These are phyloP conservation scores for Chrysopilus asiliformis DNA, from an alignment of 2,888 invertebrate genomes.

Conservation along the genomic window DNA sequence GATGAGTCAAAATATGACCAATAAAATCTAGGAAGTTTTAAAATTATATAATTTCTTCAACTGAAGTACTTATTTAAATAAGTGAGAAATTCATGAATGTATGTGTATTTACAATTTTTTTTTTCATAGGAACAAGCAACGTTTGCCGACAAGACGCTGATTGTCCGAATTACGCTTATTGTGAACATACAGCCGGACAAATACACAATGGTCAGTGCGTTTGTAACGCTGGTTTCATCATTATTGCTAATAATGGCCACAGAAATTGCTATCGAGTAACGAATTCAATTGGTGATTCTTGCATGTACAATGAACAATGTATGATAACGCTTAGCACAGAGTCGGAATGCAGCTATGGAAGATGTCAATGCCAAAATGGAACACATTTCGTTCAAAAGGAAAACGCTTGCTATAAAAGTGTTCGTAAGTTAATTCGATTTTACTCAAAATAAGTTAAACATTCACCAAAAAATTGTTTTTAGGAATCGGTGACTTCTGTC, in stretches of 20 bases:
- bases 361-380: constrained; percentile 28
- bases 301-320: constrained; percentile 30
- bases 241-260: constrained; percentile 13
- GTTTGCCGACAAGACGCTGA: constrained; percentile 14
- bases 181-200: constrained; percentile 17
- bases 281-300: constrained; percentile 25
- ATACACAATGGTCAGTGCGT: constrained; percentile 17
- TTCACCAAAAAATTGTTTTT: neutral
- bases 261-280: constrained; percentile 23
- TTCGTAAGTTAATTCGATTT: constrained; percentile 24
- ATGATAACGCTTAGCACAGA: constrained; percentile 26
- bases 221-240: constrained; percentile 20
- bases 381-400: constrained; percentile 26
- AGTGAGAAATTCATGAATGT: too few species aligned
- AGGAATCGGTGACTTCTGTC: constrained; percentile 25
- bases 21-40: too few species aligned
- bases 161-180: constrained; percentile 16
- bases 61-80: too few species aligned
- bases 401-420: constrained; percentile 30
- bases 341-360: constrained; percentile 27
- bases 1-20: too few species aligned
- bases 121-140: constrained; percentile 16
- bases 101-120: too few species aligned
- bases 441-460: too few species aligned
- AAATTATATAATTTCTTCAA: too few species aligned